Evolutionary conservation across 2,888 invertebrate genomes (phyloP), one percentile per base, ranked within the genome.

Genomic region (Heteromyza rotundicornis): DNA sequence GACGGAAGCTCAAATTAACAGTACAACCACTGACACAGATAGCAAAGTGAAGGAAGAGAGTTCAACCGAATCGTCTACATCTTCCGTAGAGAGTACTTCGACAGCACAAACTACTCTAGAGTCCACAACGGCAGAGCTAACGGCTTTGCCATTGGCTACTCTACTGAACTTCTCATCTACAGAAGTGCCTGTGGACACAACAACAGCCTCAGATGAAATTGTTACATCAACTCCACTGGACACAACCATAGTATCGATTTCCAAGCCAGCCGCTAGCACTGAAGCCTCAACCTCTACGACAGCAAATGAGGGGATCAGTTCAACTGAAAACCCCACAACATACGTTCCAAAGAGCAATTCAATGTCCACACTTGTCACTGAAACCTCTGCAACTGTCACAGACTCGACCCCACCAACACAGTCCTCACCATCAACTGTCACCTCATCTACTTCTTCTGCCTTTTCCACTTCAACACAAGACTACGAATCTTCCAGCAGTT

Each of bases 371-470:
- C 8, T 22, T 22, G 14, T 51, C 24, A 50, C 19, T 22, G 19
- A 24, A n/a, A 22, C 55, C 16, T 51, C 57, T 12, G 24, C 24
- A 35, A 23, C 32, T n/a, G 32, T 14, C 19, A 12, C 50, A 19
- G 62, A 47, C 49, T 40, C 59, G 53, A 55, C 57, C 17, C 2
- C 19, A 2, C 27, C 44, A n/a, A n/a, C n/a, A n/a, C n/a, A n/a
- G n/a, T n/a, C n/a, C n/a, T n/a, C n/a, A n/a, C n/a, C n/a, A 47
- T n/a, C 60, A 10, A 57, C 62, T 7, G 14, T n/a, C n/a, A n/a
- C n/a, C n/a, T n/a, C 53, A 27, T 2, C 55, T 7, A 14, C 22
- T 2, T 23, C 55, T 24, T 23, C 59, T 17, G 19, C 57, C 1
- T 17, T 61, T n/a, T 27, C 54, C 5, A 58, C 49, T 17, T 56